A percentile compares a stretch with the other conserved stretches of the same genome.
These are phyloP conservation scores for Hesperophylax magnus DNA, from an alignment of 1,140 invertebrate species.

Conservation along the genomic window DNA sequence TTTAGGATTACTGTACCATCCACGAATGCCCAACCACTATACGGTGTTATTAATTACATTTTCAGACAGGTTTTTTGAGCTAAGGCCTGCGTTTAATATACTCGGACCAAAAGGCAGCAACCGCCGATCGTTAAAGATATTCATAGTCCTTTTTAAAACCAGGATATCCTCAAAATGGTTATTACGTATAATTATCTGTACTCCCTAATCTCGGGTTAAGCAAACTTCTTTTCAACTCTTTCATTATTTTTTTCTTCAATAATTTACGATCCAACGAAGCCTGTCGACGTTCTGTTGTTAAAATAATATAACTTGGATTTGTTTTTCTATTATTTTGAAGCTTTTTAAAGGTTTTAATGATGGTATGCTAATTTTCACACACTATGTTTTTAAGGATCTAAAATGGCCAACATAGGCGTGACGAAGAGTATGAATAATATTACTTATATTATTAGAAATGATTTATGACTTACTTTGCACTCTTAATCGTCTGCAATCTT, in stretches of 20 bases:
- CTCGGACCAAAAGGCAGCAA: slow-evolving; percentile 25
- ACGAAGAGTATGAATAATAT: too few relatives aligned
- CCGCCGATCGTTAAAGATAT: not conserved
- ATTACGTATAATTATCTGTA: slow-evolving; percentile 57
- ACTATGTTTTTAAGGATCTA: not conserved
- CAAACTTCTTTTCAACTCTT: slow-evolving; percentile 54
- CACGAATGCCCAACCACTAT: slow-evolving; percentile 54
- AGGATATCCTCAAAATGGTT: slow-evolving; percentile 42
- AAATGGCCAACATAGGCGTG: too few relatives aligned
- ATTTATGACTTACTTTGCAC: too few relatives aligned
- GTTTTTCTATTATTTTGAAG: not conserved
- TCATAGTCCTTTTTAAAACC: slow-evolving; percentile 7
- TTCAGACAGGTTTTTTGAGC: slow-evolving; percentile 55
- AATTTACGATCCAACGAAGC: slow-evolving; percentile 38
- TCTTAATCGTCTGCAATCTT: too few relatives aligned
- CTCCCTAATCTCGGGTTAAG: slow-evolving; percentile 57
- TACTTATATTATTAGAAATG: too few relatives aligned
- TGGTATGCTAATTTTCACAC: slow-evolving; percentile 9
- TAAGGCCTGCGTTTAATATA: slow-evolving; percentile 35
- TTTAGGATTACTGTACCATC: slow-evolving; percentile 51
- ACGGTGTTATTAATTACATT: slow-evolving; percentile 58
- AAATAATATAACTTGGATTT: not conserved
- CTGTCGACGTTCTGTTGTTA: not conserved
- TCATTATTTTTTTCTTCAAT: slow-evolving; percentile 49
- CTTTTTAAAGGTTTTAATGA: not conserved